Evolutionary conservation across 2,888 invertebrate species (phyloP), one percentile per base, ranked within the genome.

Genomic region (Eupithecia inturbata): DNA sequence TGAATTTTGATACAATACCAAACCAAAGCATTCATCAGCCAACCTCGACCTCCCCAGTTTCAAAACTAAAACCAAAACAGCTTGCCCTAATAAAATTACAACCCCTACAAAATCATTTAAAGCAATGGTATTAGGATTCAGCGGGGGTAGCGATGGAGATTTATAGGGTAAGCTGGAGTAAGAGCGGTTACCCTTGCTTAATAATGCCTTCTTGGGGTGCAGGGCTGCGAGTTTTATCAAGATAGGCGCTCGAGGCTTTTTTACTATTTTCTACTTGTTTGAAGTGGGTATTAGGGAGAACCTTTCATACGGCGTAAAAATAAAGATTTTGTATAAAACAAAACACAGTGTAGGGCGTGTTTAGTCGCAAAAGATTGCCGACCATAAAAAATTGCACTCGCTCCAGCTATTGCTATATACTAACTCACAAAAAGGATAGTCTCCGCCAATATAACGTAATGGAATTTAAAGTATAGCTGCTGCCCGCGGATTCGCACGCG

Each of bases 91-190:
- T 74, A 72, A 74, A 75, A 77, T 73, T 63, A 67, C 72, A 39
- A 66, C 70, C 73, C 70, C 62, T 74, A 77, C 63, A 71, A 73
- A 78, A 78, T 78, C 78, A 76, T 74, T 74, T 75, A 72, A 64
- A 64, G 69, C 53, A 62, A 66, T 49, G 70, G 31, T 62, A 72
- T 74, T 74, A 68, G 74, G 36, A 76, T 74, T 64, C 74, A 68
- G 60, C 33, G 22, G 64, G 73, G 49, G 49, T 72, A 70, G 67
- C 63, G 22, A 66, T 66, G 67, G 68, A 68, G 68, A 73, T 73
- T 71, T 69, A 66, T 70, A 68, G 71, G 73, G 70, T 71, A 39
- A 66, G 66, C 62, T 57, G 26, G 63, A 22, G 53, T 45, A 36
- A 69, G 71, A 70, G 63, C 63, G 69, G 70, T 69, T 73, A 77